Evolutionary conservation across 1,140 invertebrate genomes (phyloP).

Genomic region (Drosophila ficusphila): DNA sequence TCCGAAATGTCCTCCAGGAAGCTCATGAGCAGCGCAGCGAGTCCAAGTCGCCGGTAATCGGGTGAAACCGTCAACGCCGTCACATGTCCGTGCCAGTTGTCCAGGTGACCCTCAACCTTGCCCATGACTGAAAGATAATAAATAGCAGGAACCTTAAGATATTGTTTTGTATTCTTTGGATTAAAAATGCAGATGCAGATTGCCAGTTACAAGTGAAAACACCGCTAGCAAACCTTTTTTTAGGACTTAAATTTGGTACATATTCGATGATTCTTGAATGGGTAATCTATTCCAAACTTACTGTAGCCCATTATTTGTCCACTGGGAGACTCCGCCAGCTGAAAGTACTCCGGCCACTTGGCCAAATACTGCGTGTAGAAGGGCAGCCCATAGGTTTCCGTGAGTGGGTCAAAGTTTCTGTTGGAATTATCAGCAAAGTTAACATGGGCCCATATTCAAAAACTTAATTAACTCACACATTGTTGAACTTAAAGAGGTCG

Average conservation of each 20-base stretch:
- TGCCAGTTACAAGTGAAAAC: too few relatives aligned
- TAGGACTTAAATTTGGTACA: too few relatives aligned
- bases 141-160: too few relatives aligned
- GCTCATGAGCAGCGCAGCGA: slow-evolving; percentile 97
- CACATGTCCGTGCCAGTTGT: slow-evolving; percentile 99
- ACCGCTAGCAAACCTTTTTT: too few relatives aligned
- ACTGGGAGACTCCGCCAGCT: slow-evolving; percentile 96
- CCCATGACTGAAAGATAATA: slow-evolving; percentile 93
- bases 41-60: slow-evolving; percentile 94
- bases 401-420: slow-evolving; percentile 97
- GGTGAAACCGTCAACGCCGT: slow-evolving; percentile 98
- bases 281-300: slow-evolving; percentile 87
- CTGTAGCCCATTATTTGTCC: slow-evolving; percentile 99
- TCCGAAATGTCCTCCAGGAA: slow-evolving; percentile 98
- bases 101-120: slow-evolving; percentile 97
- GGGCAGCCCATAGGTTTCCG: slow-evolving; percentile 98
- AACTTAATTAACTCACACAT: slow-evolving; percentile 97
- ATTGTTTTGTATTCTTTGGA: too few relatives aligned
- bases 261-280: too few relatives aligned
- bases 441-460: too few relatives aligned
- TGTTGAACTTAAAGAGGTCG: slow-evolving; percentile 98
- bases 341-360: slow-evolving; percentile 99
- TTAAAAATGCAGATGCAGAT: too few relatives aligned
- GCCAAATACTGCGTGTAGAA: slow-evolving; percentile 99
- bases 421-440: too few relatives aligned